These are phyloP conservation scores for Panthera leo DNA, from an alignment of 2,113 vertebrate genomes.

Conservation along the genomic window DNA sequence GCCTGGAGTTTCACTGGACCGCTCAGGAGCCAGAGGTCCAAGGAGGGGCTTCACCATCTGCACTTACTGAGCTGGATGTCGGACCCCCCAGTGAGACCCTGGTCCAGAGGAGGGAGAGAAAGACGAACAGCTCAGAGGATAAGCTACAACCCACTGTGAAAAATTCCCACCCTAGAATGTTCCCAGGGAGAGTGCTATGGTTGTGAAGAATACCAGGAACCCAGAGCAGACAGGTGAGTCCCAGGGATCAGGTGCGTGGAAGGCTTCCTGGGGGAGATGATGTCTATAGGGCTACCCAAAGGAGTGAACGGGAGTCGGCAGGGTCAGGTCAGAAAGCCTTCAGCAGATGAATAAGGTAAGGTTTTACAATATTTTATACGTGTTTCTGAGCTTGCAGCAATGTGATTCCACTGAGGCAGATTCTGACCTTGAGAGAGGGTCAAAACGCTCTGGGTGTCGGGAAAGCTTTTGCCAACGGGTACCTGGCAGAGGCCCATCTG, in stretches of 20 bases:
- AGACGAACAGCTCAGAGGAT: fast-evolving
- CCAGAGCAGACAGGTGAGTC: neutral
- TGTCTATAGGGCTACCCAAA: fast-evolving
- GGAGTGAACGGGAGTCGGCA: neutral
- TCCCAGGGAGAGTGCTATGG: fast-evolving
- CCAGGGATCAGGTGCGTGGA: fast-evolving
- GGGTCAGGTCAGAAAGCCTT: neutral
- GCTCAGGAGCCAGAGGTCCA: neutral
- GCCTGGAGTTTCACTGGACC: neutral
- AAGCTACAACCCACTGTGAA: neutral
- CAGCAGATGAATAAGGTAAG: neutral
- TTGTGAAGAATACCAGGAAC: too few species aligned
- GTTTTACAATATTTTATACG: neutral
- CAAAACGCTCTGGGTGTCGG: neutral
- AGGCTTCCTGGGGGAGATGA: neutral
- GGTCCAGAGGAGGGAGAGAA: neutral
- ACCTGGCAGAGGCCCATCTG: neutral
- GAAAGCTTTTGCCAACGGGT: neutral
- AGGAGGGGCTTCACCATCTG: fast-evolving
- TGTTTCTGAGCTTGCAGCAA: neutral
- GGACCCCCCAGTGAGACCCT: fast-evolving
- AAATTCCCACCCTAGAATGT: neutral
- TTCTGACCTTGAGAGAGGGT: neutral
- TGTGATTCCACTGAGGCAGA: fast-evolving
- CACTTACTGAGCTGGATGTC: neutral